Evolutionary conservation across 2,888 invertebrate species (phyloP), one percentile per base, ranked within the genome.

Genomic region (Eubasilissa splendida): DNA sequence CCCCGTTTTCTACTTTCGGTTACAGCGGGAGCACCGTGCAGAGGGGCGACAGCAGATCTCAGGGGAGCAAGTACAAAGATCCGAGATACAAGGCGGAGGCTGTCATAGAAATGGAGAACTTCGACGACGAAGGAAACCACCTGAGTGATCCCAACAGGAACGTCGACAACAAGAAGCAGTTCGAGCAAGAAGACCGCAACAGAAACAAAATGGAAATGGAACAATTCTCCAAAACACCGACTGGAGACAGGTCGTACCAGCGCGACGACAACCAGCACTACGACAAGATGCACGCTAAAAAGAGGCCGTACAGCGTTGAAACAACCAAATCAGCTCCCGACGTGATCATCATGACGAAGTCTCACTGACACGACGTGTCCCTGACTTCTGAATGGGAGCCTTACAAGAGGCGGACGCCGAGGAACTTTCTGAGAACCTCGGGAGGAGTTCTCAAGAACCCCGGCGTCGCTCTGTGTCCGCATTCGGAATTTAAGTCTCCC

Each of bases 291-390:
- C 87, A 83, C 76, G 66, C 74, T 80, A 90, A 88, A 85, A 90
- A 92, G 63, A 90, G 94, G 74, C 95, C 95, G 68, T 95, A 94
- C 88, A 95, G 96, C 88, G 94, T 93, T 80, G 94, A 96, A 87
- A 96, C 96, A 79, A 96, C 96, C 80, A 95, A 96, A 86, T 96
- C 96, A 79, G 96, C 96, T 1, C 96, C 96, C 73, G 97, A 97
- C 88, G 96, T 97, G 86, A 96, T 97, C 87, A 96, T 96, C 86
- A 94, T 89, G 89, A 89, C 89, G 85, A 83, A 82, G 59, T 88
- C 94, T 83, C 94, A 94, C 93, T 94, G 94, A 94, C 93, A 92
- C 53, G 80, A 80, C 76, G 65, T 65, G 60, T 42, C 76, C 76
- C 70, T 63, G 60, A 50, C 56, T 53, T 81, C 76, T 53, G 92